Conservation (phyloP, 2,888 invertebrate genomes). For the Aproaerema taeniolella region DNA sequence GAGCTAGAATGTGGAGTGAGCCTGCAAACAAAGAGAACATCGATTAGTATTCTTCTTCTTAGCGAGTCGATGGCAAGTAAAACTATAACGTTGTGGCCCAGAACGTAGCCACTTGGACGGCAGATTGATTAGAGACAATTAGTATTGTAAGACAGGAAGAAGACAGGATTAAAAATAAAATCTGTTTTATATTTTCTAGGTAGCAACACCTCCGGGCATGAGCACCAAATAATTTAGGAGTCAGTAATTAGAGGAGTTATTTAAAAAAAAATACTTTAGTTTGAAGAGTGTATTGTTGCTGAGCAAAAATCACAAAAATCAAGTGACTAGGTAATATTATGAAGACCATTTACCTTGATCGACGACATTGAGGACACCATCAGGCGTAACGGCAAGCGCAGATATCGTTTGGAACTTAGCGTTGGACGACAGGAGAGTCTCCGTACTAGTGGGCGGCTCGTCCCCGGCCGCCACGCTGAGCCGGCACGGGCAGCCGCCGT, state of each 20-base stretch:
- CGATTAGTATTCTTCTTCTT: background rate
- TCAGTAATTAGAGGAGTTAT: too few species aligned
- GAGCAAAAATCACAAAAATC: too few species aligned
- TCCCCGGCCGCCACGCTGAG: conserved; percentile 75
- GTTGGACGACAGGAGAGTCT: conserved; percentile 92
- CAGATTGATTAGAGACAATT: too few species aligned
- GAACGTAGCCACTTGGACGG: too few species aligned
- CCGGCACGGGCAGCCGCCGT: conserved; percentile 65
- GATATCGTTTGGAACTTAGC: conserved; percentile 93
- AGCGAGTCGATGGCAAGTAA: background rate
- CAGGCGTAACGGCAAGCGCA: conserved; percentile 94
- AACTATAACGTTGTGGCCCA: background rate
- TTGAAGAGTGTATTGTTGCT: too few species aligned
- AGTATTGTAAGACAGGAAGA: too few species aligned
- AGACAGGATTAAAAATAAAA: too few species aligned
- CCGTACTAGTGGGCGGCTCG: conserved; percentile 86
- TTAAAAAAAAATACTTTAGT: too few species aligned
- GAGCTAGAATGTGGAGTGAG: conserved; percentile 88
- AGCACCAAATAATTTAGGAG: too few species aligned
- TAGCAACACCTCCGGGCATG: too few species aligned
- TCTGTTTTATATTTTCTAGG: too few species aligned
- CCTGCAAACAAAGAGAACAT: conserved; percentile 62
- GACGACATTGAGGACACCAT: conserved; percentile 96
- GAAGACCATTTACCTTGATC: conserved; percentile 84
- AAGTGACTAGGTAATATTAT: too few species aligned